Conservation (phyloP, 2,888 invertebrate genomes). For the Eucriotettix oculatus region DNA sequence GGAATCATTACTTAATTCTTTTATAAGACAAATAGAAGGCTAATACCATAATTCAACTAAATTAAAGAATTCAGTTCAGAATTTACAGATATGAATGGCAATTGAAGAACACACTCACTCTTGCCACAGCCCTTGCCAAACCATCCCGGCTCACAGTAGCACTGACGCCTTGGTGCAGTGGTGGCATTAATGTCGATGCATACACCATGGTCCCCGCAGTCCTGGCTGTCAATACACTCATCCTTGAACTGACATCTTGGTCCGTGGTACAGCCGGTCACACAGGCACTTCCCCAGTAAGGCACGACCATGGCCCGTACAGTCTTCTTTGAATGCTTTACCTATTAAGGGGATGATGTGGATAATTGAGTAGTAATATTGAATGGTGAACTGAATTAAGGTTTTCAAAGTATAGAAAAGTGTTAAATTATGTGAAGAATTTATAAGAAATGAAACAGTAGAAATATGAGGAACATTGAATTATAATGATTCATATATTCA, state of each 20-base stretch:
- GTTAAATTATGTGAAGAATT: too few relatives aligned
- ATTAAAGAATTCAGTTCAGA: too few relatives aligned
- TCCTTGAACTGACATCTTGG: slow-evolving; percentile 72
- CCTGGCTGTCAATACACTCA: slow-evolving; percentile 68
- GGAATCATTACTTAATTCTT: too few relatives aligned
- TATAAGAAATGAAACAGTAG: too few relatives aligned
- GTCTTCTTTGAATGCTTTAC: slow-evolving; percentile 60
- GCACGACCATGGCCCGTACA: slow-evolving; percentile 75
- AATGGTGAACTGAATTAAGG: too few relatives aligned
- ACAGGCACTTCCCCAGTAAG: slow-evolving; percentile 61
- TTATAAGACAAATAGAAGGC: too few relatives aligned
- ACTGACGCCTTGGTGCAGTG: slow-evolving; percentile 63
- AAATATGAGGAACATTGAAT: too few relatives aligned
- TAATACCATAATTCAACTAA: too few relatives aligned
- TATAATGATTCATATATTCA: too few relatives aligned
- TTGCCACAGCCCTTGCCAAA: slow-evolving; percentile 71
- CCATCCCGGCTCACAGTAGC: slow-evolving; percentile 82
- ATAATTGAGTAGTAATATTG: too few relatives aligned
- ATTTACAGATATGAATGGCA: too few relatives aligned
- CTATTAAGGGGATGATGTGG: slow-evolving; percentile 22
- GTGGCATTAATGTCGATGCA: slow-evolving; percentile 71
- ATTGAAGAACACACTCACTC: slow-evolving; percentile 37
- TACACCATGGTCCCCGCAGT: slow-evolving; percentile 73
- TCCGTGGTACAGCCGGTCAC: slow-evolving; percentile 67
- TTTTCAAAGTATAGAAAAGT: too few relatives aligned